These are phyloP conservation scores for Misgurnus anguillicaudatus DNA, from an alignment of 2,113 vertebrate genomes.

Conservation along the genomic window DNA sequence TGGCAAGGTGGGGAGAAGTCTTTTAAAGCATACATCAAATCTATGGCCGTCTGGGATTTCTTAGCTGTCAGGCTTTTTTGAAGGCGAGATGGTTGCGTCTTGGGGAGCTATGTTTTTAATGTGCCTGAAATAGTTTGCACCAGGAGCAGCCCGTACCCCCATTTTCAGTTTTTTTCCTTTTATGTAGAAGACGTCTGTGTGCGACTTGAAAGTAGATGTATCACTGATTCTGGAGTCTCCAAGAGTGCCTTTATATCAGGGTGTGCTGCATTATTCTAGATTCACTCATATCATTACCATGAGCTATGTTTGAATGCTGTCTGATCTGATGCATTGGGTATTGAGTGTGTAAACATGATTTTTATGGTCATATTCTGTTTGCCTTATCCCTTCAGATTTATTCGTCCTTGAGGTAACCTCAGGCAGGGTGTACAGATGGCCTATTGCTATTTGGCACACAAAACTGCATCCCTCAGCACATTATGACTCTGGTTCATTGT, in stretches of 20 bases:
- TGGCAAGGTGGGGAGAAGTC: neutral
- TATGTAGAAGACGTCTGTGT: slow-evolving; percentile 51
- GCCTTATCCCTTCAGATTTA: neutral
- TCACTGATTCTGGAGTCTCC: neutral
- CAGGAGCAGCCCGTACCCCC: slow-evolving; percentile 49
- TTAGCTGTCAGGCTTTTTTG: slow-evolving; percentile 65
- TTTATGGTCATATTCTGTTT: neutral
- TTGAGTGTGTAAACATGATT: neutral
- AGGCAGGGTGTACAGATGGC: slow-evolving; percentile 1
- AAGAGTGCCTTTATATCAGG: neutral
- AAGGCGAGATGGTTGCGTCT: slow-evolving; percentile 61
- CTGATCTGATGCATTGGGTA: slow-evolving; percentile 2
- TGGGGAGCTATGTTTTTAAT: slow-evolving; percentile 58
- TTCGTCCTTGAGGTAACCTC: slow-evolving; percentile 31
- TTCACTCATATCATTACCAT: neutral
- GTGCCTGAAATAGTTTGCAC: slow-evolving; percentile 55
- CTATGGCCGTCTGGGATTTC: slow-evolving; percentile 63
- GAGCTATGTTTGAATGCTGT: slow-evolving; percentile 3
- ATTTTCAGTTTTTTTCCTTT: slow-evolving; percentile 44
- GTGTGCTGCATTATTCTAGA: neutral
- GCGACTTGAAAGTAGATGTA: neutral
- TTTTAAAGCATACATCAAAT: slow-evolving; percentile 37
- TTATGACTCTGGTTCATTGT: slow-evolving; percentile 57
- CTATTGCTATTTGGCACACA: slow-evolving; percentile 32
- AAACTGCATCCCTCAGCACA: slow-evolving; percentile 49